Evolutionary conservation across 2,888 invertebrate genomes (phyloP), one percentile per base, ranked within the genome.

Genomic region (Caenorhabditis angaria): DNA sequence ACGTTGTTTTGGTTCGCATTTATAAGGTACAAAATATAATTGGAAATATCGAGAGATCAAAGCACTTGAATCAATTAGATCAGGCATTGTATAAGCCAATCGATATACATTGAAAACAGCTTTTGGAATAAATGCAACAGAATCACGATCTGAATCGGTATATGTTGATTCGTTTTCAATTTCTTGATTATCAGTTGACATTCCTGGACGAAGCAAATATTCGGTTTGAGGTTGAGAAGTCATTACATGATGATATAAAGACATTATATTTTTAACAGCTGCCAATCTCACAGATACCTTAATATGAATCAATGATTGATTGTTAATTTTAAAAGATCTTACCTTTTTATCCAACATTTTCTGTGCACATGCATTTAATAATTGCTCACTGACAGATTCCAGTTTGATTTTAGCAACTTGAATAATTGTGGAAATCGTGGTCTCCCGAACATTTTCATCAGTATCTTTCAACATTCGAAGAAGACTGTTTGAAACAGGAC

Each of bases 321-420:
- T 59, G 24, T 61, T n/a, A 28, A 50, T 12, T 51, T 27, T 8
- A 4, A n/a, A 12, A 10, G 20, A 14, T 25, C 14, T 29, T 32
- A 70, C 65, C 68, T 71, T 78, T 65, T 66, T 68, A 50, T 80
- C 80, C 1, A 50, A 50, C 61, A 80, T 63, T 35, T 73, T 59
- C 10, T 70, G 68, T 14, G 70, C 70, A 50, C 76, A 77, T 12
- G 55, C 51, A 55, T 59, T 65, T 14, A 80, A 65, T 48, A 80
- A 48, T n/a, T 63, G 63, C 27, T 80, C 80, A 61, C 75, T 80
- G n/a, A 80, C 66, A 5, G 70, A 72, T 41, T 80, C 80, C 12
- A 80, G 54, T 61, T 68, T 75, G n/a, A 47, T 48, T 62, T 71
- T 70, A 3, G 80, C 78, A 6, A 77, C 70, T 22, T 69, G 61